Conservation (phyloP, 2,888 invertebrate species). For the Lamellibrachia columna region DNA sequence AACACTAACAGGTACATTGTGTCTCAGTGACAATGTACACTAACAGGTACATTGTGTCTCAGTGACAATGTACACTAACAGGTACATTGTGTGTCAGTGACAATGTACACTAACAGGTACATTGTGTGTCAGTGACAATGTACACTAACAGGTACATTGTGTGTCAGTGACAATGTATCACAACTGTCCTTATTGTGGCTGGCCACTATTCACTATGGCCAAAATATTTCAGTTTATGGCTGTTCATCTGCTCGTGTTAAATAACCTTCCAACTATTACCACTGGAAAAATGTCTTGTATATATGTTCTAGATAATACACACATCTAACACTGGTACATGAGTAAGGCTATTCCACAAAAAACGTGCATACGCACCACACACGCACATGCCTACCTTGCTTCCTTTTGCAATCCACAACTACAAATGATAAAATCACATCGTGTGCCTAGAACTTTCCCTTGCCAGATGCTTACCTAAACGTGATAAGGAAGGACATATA, state of each 20-base stretch:
- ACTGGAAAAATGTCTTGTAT: neutral
- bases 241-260: neutral
- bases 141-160: no score
- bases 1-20: neutral
- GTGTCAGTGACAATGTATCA: no score
- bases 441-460: neutral
- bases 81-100: neutral
- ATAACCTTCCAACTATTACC: constrained; percentile 3
- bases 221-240: no score
- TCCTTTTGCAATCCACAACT: neutral
- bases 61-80: neutral
- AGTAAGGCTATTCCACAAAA: neutral
- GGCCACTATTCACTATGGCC: no score
- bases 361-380: neutral
- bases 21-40: neutral
- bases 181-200: no score
- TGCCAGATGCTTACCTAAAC: neutral
- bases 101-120: neutral
- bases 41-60: neutral
- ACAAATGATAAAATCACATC: neutral
- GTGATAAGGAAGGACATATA: neutral
- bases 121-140: neutral
- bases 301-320: neutral
- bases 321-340: neutral
- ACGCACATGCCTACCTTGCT: neutral